Base-by-base conservation (phyloP, 2,888 invertebrate species). In the Ichneumoninae sp. region DNA sequence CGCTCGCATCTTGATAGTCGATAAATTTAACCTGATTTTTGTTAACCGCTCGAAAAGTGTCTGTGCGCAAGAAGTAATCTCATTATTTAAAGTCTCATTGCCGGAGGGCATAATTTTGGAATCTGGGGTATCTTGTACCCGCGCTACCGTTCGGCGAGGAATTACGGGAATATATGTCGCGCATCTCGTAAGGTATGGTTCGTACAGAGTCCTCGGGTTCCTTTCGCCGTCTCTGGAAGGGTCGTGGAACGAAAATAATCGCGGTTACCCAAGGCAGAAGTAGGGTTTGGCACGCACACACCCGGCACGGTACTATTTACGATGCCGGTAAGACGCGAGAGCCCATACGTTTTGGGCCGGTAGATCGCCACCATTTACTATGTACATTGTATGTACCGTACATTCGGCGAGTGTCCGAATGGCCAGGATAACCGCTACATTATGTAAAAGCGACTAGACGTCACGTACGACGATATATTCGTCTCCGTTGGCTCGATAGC, bases 261-360 rank as follows among this genome's bases (percentile, higher is more conserved):
- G 71, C 76, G 73, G 71, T 80, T 83, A 68, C 80, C 70, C 71
- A 63, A 52, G 50, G 83, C 50, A 73, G 80, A 76, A 85, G 73
- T 85, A 70, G 79, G 75, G 82, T 82, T 85, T 75, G 75, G 57
- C 85, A 85, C 83, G 85, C 84, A 82, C 75, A 82, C 57, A 75
- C 73, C 47, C 63, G 54, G 52, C 74, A 50, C 50, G 70, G 36
- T 44, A 68, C 74, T 84, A 79, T 85, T 79, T 82, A 85, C 75
- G 85, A 79, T 79, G 70, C 66, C 30, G 74, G 66, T 70, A 82
- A 75, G 68, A 52, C 74, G 74, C 77, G 78, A 36, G 66, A 80
- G 74, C 60, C 69, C 54, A 54, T 71, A 74, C 78, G 54, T 74
- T 82, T 79, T 57, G 50, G 75, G 69, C 66, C 19, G 65, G 52